Conservation (phyloP, 2,888 invertebrate species). For the Hecatera dysodea region DNA sequence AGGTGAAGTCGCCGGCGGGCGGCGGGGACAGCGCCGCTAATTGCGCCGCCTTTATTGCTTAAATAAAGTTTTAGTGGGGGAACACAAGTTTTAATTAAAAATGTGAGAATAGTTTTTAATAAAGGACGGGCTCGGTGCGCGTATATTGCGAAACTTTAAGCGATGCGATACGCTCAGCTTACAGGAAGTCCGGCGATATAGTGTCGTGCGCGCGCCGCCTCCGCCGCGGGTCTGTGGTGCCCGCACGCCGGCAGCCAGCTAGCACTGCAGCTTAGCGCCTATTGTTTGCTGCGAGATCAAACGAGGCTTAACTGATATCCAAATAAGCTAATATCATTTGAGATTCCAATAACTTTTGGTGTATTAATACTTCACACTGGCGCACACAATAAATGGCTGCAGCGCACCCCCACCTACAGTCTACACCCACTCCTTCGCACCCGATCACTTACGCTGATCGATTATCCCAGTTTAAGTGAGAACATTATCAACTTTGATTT, state of each 20-base stretch:
- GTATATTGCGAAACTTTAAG: constrained; percentile 91
- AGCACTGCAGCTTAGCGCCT: constrained; percentile 1
- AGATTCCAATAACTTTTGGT: constrained; percentile 48
- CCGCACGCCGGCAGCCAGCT: neutral
- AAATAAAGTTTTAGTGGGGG: constrained; percentile 91
- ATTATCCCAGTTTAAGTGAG: constrained; percentile 49
- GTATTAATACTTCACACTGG: constrained; percentile 4
- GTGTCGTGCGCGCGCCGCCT: constrained; percentile 73
- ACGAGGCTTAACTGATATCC: constrained; percentile 43
- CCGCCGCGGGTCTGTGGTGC: constrained; percentile 56
- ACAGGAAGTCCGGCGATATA: constrained; percentile 87
- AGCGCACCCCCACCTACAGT: constrained; percentile 33
- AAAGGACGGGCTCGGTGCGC: constrained; percentile 89
- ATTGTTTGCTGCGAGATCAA: constrained; percentile 52
- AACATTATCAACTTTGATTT: constrained; percentile 62
- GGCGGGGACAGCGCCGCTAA: constrained; percentile 90
- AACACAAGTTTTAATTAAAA: constrained; percentile 91
- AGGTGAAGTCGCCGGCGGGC: constrained; percentile 90
- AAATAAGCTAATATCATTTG: too few relatives aligned
- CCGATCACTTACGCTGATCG: constrained; percentile 50
- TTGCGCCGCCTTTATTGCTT: constrained; percentile 91
- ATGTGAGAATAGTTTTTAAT: constrained; percentile 91
- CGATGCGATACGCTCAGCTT: constrained; percentile 89
- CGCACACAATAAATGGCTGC: constrained; percentile 18
- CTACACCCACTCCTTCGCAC: constrained; percentile 13